Base-by-base conservation (phyloP, 2,797 vertebrate genomes). In the Danio albolineatus region DNA sequence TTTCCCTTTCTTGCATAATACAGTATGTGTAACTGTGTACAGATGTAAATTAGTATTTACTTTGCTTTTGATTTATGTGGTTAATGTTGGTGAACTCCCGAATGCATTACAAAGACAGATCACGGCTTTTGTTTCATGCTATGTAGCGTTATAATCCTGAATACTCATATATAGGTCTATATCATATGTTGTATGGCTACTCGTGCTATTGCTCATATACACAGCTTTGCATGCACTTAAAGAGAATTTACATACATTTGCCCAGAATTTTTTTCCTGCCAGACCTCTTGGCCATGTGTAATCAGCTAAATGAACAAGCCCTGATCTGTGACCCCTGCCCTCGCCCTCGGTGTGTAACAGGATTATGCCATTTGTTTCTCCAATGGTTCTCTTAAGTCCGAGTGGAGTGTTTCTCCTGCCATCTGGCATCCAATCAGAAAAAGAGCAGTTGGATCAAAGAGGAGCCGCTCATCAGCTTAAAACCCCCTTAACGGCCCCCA, bases 401-500 rank as follows among this genome's bases (percentile, higher is more conserved):
- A 53, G 46, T 69, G 38, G 46, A 69, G 61, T 38, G 67, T 44
- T 66, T 74, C 44, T 66, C 1, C 60, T 54, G 78, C 90, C 90
- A 90, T 90, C 91, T 90, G 91, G 84, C 83, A 85, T 60, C 80
- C 81, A 86, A 88, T 88, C 88, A 89, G 87, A 73, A 71, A 81
- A 79, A 76, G 28, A 69, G 59, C 79, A 87, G 85, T 85, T 79
- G 38, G 69, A 81, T 76, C 73, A 76, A 51, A 39, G 17, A 62
- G 10, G 16, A 38, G 43, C 54, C 36, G 8, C 43, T 64, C 12
- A 59, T 69, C 65, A 61, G 44, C 8, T 70, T 70, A 61, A 46
- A 70, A 12, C 38, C 56, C n/a, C 28, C 44, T 28, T 61, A 78
- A 48, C n/a, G 28, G n/a, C 6, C n/a, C 44, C 13, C n/a, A 59